Conservation (phyloP, 2,888 invertebrate genomes). For the Petrolisthes manimaculis region DNA sequence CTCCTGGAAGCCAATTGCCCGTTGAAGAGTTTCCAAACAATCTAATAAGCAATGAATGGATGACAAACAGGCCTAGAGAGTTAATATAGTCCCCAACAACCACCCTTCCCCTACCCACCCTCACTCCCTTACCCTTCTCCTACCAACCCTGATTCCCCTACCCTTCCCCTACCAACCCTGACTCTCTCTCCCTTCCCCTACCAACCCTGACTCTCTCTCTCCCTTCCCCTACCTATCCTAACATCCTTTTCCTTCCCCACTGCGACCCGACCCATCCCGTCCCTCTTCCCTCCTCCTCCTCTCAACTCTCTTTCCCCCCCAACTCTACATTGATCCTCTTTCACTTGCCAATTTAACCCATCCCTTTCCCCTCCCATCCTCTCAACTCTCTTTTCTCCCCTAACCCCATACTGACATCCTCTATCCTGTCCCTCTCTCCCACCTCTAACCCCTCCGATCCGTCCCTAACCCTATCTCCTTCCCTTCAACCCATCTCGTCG, state of each 20-base stretch:
- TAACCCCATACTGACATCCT: background rate
- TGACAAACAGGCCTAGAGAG: conserved; percentile 64
- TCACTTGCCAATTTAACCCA: background rate
- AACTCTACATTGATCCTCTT: conserved; percentile 9
- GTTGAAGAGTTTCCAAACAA: conserved; percentile 64
- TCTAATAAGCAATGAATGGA: conserved; percentile 65
- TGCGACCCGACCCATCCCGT: background rate
- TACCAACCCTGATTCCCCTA: conserved; percentile 12
- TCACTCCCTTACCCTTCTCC: background rate
- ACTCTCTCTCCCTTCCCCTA: background rate
- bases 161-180: background rate
- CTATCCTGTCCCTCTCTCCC: background rate
- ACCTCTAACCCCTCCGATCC: background rate
- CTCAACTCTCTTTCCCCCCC: background rate
- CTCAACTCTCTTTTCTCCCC: background rate
- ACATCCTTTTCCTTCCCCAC: background rate
- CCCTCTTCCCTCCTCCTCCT: background rate
- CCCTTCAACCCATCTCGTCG: background rate
- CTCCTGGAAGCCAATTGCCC: conserved; percentile 63
- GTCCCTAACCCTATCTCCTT: background rate
- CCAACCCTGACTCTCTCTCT: background rate
- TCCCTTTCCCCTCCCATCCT: background rate
- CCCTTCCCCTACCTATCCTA: background rate
- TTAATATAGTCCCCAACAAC: conserved; percentile 49
- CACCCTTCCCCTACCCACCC: background rate